Percentiles rank a stretch among this genome's conserved stretches.
These are phyloP conservation scores for Burhinus bistriatus DNA, from an alignment of 2,113 vertebrate species.

Conservation along the genomic window DNA sequence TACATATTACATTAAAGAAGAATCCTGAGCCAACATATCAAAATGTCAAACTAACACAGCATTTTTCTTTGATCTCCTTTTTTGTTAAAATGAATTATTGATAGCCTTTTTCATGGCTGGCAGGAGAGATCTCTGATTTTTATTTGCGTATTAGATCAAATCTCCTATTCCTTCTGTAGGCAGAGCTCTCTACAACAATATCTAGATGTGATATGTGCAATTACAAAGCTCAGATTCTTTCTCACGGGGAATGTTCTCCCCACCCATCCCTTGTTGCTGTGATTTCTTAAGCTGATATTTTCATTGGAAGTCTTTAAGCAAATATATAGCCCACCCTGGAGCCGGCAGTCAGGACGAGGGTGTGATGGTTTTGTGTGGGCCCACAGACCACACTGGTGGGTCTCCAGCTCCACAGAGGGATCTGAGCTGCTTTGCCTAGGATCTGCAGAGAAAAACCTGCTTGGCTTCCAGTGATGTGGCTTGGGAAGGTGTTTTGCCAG, in stretches of 20 bases:
- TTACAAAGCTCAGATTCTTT: slow-evolving; percentile 1
- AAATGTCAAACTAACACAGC: slow-evolving; percentile 35
- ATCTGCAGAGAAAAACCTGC: background rate
- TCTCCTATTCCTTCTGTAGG: background rate
- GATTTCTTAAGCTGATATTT: slow-evolving; percentile 31
- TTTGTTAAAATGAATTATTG: slow-evolving; percentile 61
- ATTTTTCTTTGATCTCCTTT: slow-evolving; percentile 46
- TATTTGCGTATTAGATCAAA: slow-evolving; percentile 18
- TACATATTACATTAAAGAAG: slow-evolving; percentile 47
- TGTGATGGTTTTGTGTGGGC: background rate
- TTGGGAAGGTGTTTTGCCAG: background rate
- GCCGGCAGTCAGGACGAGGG: background rate
- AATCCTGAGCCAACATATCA: slow-evolving; percentile 37
- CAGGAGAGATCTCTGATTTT: slow-evolving; percentile 44
- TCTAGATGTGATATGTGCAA: background rate
- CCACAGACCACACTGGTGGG: slow-evolving; percentile 10
- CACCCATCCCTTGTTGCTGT: background rate
- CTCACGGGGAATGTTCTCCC: background rate
- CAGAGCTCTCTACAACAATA: background rate
- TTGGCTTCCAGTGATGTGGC: background rate
- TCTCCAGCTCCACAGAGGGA: background rate
- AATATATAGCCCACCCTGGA: slow-evolving; percentile 20
- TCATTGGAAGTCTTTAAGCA: background rate
- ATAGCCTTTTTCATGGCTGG: slow-evolving; percentile 14
- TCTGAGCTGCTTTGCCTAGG: background rate